Conservation (phyloP, 2,797 vertebrate genomes). For the Gallinago solitaria region DNA sequence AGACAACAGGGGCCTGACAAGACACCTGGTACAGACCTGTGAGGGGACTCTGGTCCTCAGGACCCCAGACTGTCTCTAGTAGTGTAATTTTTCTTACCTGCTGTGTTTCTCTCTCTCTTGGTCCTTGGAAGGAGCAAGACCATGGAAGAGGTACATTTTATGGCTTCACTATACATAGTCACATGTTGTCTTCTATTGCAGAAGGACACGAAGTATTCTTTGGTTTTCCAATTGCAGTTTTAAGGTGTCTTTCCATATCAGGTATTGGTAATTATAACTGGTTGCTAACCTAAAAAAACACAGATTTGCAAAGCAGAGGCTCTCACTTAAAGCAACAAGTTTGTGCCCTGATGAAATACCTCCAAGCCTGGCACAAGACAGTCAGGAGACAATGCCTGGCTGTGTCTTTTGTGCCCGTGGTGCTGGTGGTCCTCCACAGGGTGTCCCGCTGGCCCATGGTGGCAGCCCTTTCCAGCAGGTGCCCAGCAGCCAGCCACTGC, state of each 20-base stretch:
- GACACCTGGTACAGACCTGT: not conserved
- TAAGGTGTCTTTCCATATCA: not conserved
- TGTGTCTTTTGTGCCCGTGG: not conserved
- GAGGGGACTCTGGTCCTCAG: not conserved
- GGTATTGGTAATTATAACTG: not conserved
- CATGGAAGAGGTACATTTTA: accelerated
- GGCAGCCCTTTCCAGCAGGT: not conserved
- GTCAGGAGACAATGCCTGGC: not conserved
- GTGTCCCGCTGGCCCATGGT: not conserved
- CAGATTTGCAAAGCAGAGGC: not conserved
- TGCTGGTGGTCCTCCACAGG: not conserved
- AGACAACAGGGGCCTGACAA: not conserved
- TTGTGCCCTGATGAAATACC: not conserved
- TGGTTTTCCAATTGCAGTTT: not conserved
- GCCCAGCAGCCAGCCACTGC: not conserved
- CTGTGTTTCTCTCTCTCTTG: not conserved
- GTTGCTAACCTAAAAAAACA: not conserved
- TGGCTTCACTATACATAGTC: not conserved
- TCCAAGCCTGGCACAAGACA: not conserved
- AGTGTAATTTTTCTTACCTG: not conserved
- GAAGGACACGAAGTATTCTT: not conserved
- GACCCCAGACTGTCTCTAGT: accelerated
- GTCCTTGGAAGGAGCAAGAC: not conserved
- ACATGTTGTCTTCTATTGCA: not conserved
- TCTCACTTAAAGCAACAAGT: not conserved